phyloP scores from a whole-genome alignment of 2,888 invertebrate species.

The Dicyrtomina minuta region DNA sequence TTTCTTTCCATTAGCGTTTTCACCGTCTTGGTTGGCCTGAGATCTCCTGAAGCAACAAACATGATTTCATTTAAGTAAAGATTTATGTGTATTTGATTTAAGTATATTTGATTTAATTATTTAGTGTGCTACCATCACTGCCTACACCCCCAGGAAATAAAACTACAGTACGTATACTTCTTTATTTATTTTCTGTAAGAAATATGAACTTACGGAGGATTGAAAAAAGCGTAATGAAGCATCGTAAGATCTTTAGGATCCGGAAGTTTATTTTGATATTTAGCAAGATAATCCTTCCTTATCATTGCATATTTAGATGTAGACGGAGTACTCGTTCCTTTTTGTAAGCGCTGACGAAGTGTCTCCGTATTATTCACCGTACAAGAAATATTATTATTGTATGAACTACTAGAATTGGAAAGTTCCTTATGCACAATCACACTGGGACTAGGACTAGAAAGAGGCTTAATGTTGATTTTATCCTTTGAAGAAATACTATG shows the following conservation, averaged over 20 bases:
- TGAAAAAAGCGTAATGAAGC: conserved; percentile 56
- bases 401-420: neutral
- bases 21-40: neutral
- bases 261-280: conserved; percentile 52
- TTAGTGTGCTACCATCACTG: too few species aligned
- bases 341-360: conserved; percentile 37
- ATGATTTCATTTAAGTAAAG: too few species aligned
- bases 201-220: conserved; percentile 52
- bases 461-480: neutral
- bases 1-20: neutral
- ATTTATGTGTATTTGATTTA: too few species aligned
- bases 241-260: conserved; percentile 68
- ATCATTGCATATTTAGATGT: conserved; percentile 38
- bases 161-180: too few species aligned
- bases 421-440: conserved; percentile 4
- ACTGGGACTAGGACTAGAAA: neutral
- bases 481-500: neutral
- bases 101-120: too few species aligned
- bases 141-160: too few species aligned
- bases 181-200: too few species aligned
- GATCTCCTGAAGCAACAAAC: neutral
- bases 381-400: neutral
- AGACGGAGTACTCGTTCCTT: conserved; percentile 32
- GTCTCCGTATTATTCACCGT: conserved; percentile 28
- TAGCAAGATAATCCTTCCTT: conserved; percentile 47